phyloP scores from a whole-genome alignment of 92 coral and sea anemone genomes.

The Porites rus region DNA sequence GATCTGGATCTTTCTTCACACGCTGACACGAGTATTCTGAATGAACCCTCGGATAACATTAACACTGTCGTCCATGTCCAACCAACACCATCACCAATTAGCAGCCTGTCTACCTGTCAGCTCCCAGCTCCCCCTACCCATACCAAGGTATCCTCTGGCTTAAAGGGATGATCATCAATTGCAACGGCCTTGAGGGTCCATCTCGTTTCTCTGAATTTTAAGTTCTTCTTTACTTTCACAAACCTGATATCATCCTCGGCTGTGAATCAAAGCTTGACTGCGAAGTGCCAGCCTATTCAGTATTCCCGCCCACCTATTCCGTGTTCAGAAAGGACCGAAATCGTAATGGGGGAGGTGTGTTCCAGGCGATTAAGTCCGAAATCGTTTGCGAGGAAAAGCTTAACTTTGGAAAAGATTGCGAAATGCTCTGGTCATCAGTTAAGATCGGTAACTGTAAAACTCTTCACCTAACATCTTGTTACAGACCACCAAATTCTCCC shows the following conservation, averaged over 20 bases:
- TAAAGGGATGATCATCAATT: slow-evolving; percentile 59
- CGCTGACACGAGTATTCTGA: neutral
- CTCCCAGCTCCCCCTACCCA: neutral
- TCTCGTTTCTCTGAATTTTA: slow-evolving; percentile 33
- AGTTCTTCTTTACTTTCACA: neutral
- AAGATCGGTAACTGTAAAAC: slow-evolving; percentile 24
- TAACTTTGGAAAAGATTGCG: slow-evolving; percentile 30
- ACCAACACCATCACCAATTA: slow-evolving; percentile 8
- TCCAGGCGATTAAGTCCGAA: slow-evolving; percentile 38
- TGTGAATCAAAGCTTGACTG: slow-evolving; percentile 49
- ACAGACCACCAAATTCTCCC: slow-evolving; percentile 48
- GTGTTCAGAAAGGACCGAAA: slow-evolving; percentile 40
- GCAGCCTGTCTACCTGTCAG: neutral
- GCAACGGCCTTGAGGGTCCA: slow-evolving; percentile 57
- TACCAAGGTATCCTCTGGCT: slow-evolving; percentile 11
- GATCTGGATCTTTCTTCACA: slow-evolving; percentile 1
- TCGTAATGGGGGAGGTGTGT: slow-evolving; percentile 49
- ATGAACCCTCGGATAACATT: slow-evolving; percentile 7
- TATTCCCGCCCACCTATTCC: slow-evolving; percentile 40
- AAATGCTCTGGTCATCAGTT: slow-evolving; percentile 41
- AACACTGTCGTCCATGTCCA: neutral
- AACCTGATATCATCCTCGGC: slow-evolving; percentile 54
- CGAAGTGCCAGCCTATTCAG: slow-evolving; percentile 42
- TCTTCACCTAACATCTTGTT: slow-evolving; percentile 42
- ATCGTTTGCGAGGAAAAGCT: slow-evolving; percentile 27